phyloP scores from a whole-genome alignment of 2,113 vertebrate genomes.

The chimpanzee (Pan troglodytes) region NHGRI_mPanTro3-v2.1_pri NC_086015.1:63203501-63204000 shows the following conservation, averaged over 20 bases:
- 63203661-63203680: not conserved
- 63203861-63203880: not conserved
- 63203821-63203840: not conserved
- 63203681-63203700: rapidly evolving
- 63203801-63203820: not conserved
- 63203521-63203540: not conserved
- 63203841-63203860: not conserved
- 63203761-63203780: not conserved
- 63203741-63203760: not conserved
- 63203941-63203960: not conserved
- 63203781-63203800: not conserved
- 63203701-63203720: not conserved
- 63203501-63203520: not conserved
- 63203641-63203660: not conserved
- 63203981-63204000: not conserved
- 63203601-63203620: not conserved
- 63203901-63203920: not conserved
- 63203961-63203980: not conserved
- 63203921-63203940: not conserved
- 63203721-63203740: not conserved
- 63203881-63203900: not conserved
- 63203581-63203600: no score
- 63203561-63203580: not conserved
- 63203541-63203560: not conserved
- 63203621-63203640: not conserved